Evolutionary conservation across 2,113 vertebrate species (phyloP).

Genomic region (Ceuthmochares aereus): DNA sequence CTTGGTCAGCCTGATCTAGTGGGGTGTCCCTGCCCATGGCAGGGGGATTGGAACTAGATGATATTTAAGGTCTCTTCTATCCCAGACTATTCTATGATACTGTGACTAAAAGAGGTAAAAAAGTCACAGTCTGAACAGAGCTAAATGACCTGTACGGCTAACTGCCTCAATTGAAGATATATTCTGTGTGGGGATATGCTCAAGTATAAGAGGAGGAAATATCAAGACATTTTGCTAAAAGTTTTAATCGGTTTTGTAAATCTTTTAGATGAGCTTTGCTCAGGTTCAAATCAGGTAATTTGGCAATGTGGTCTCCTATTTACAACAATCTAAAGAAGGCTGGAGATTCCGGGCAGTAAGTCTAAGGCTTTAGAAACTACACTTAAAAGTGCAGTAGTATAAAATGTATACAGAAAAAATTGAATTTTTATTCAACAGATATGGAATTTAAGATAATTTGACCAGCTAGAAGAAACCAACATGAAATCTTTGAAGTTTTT

Average conservation of each 20-base stretch:
- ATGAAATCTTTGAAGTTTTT: constrained; percentile 46
- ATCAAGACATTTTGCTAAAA: background rate
- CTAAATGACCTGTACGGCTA: background rate
- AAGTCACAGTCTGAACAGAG: background rate
- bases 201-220: background rate
- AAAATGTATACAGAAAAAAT: background rate
- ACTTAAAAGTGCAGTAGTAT: background rate
- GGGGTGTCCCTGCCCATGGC: no score
- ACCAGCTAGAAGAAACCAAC: background rate
- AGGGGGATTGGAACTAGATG: no score
- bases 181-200: background rate
- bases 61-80: no score
- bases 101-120: no score
- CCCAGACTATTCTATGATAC: no score
- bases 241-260: constrained; percentile 40
- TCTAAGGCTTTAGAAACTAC: background rate
- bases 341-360: background rate
- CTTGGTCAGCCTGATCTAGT: no score
- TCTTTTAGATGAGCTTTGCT: constrained; percentile 3
- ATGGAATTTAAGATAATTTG: background rate
- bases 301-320: background rate
- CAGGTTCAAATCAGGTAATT: constrained; percentile 5
- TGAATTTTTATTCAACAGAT: background rate
- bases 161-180: background rate
- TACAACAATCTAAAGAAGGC: background rate